Percentiles rank a stretch among this genome's conserved stretches.
These are phyloP conservation scores for Incurvaria masculella DNA, from an alignment of 2,888 invertebrate species.

Conservation along the genomic window DNA sequence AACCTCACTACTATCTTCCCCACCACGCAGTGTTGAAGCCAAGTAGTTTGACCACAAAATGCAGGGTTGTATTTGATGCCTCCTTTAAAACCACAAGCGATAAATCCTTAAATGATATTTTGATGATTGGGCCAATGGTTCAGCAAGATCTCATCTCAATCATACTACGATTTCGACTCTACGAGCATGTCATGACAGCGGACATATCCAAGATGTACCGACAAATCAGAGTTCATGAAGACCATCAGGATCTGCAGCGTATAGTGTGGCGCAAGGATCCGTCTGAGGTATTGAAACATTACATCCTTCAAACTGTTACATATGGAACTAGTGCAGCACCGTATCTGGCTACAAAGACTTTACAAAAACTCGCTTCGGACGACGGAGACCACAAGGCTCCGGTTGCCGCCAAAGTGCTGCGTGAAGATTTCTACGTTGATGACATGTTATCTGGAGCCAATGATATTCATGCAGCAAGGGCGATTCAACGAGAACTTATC, in stretches of 20 bases:
- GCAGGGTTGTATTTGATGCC: neutral
- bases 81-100: neutral
- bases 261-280: neutral
- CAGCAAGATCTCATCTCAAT: neutral
- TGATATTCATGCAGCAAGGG: neutral
- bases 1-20: neutral
- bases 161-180: neutral
- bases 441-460: slow-evolving; percentile 1
- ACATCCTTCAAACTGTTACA: neutral
- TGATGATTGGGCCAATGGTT: neutral
- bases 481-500: neutral
- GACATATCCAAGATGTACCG: neutral
- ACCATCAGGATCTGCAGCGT: neutral
- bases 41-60: neutral
- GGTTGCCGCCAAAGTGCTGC: neutral
- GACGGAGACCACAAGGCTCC: neutral
- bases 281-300: neutral
- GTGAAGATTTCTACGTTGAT: slow-evolving; percentile 1
- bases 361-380: neutral
- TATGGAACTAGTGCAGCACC: neutral
- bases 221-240: neutral
- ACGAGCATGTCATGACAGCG: neutral
- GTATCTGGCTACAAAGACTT: neutral
- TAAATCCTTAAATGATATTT: neutral
- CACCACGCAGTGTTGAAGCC: neutral